Evolutionary conservation across 2,888 invertebrate species (phyloP).

Genomic region (Troilus luridus): DNA sequence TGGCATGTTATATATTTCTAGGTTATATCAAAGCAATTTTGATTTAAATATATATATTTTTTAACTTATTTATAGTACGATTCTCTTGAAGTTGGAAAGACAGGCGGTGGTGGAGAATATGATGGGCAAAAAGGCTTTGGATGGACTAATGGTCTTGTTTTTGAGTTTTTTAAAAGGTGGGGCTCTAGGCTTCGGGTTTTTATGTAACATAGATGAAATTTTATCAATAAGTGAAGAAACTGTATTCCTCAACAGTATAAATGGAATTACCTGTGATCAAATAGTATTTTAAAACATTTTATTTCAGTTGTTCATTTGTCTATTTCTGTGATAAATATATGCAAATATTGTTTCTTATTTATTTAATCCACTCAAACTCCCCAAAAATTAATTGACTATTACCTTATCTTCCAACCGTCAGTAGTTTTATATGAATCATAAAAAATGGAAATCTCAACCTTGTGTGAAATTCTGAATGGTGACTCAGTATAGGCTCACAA

Average conservation of each 20-base stretch:
- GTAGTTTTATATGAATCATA: too few relatives aligned
- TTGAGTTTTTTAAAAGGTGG: slow-evolving; percentile 77
- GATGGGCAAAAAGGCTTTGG: slow-evolving; percentile 83
- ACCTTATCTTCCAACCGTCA: too few relatives aligned
- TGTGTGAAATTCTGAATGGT: too few relatives aligned
- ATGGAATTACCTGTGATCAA: slow-evolving; percentile 14
- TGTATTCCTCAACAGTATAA: neutral
- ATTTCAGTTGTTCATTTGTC: neutral
- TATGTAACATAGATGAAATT: neutral
- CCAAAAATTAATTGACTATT: neutral
- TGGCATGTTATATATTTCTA: neutral
- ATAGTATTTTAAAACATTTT: slow-evolving; percentile 1
- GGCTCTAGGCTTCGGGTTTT: slow-evolving; percentile 44
- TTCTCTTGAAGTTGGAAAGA: slow-evolving; percentile 75
- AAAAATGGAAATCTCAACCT: too few relatives aligned
- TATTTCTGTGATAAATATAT: neutral
- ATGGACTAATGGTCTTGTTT: slow-evolving; percentile 83
- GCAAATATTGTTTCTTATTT: neutral
- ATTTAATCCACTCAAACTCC: neutral
- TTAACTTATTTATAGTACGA: slow-evolving; percentile 72
- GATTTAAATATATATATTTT: neutral
- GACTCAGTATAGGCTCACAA: too few relatives aligned
- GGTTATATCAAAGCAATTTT: neutral
- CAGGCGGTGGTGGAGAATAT: slow-evolving; percentile 86
- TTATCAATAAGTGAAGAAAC: neutral